Base-by-base conservation (phyloP, 2,797 vertebrate species). In the Telmatherina bonti region DNA sequence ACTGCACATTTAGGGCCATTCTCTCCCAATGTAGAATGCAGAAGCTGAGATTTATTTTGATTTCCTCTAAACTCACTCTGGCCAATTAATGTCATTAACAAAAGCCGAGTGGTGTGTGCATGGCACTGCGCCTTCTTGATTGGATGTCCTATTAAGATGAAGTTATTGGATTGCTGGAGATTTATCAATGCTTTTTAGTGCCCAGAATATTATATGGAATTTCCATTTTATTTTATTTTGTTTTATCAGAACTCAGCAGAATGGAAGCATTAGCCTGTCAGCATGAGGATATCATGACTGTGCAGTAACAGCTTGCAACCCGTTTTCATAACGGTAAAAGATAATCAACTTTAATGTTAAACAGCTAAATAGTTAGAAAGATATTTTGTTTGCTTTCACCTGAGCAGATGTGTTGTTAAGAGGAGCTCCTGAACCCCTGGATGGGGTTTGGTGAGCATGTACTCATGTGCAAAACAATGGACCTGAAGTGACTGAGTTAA, bases 21-120 rank as follows among this genome's bases (percentile, higher is more conserved):
- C 67, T 78, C 38, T 71, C 26, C 43, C 47, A 31, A 11, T 54
- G 66, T 64, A 78, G 64, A 78, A 80, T 70, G 77, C 51, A 78
- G 65, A 76, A 65, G 70, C 35, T 31, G 27, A 88, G 79, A 90
- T 90, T 90, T 82, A 89, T 91, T 87, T 83, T 78, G 76, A 87
- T 87, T 87, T 88, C 63, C 55, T 53, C 7, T 36, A 56, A 65
- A 15, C 72, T 67, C 63, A 60, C 75, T 38, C 76, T 33, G 36
- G 79, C 78, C 64, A 72, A 82, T 90, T 68, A 70, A 74, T 92
- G 89, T 85, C 78, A 91, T 92, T 89, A 87, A 76, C 67, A 71
- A 55, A 45, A 79, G 65, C 38, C 31, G 1, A 73, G 72, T 77
- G 70, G 68, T 67, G 63, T 70, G 76, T 30, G 20, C 8, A 43